These are phyloP conservation scores for Benitochromis conjunctus DNA, from an alignment of 2,113 vertebrate genomes.

Conservation along the genomic window DNA sequence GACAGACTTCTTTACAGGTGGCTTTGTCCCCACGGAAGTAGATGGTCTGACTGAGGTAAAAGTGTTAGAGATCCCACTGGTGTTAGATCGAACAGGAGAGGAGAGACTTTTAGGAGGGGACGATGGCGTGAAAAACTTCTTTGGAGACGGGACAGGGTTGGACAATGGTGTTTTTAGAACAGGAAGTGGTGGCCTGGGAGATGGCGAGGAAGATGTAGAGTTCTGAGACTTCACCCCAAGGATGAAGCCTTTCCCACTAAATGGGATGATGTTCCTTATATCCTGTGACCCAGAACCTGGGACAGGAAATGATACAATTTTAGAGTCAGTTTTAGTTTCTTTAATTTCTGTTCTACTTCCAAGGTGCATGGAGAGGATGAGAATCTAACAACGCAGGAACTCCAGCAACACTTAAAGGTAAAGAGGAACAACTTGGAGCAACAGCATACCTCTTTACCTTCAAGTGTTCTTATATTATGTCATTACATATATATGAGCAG, in stretches of 20 bases:
- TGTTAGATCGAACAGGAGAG: neutral
- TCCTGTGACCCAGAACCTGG: conserved; percentile 66
- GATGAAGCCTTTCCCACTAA: conserved; percentile 83
- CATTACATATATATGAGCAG: neutral
- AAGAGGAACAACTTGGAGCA: no score
- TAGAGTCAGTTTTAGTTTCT: neutral
- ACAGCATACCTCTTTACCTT: no score
- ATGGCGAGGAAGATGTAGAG: neutral
- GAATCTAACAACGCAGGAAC: no score
- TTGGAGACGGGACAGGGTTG: neutral
- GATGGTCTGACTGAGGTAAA: neutral
- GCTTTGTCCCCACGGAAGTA: neutral
- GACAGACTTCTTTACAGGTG: conserved; percentile 64
- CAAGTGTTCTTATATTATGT: neutral
- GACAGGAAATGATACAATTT: neutral
- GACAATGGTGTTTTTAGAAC: neutral
- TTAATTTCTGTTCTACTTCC: no score
- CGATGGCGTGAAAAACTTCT: neutral
- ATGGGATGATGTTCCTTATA: conserved; percentile 75
- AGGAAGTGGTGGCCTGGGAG: conserved; percentile 11
- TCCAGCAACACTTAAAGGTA: no score
- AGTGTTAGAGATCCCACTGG: neutral
- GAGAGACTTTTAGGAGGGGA: neutral
- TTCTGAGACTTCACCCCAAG: conserved; percentile 70
- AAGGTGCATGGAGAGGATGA: no score